Evolutionary conservation across 2,113 vertebrate genomes (phyloP).

Genomic region (Entelurus aequoreus): DNA sequence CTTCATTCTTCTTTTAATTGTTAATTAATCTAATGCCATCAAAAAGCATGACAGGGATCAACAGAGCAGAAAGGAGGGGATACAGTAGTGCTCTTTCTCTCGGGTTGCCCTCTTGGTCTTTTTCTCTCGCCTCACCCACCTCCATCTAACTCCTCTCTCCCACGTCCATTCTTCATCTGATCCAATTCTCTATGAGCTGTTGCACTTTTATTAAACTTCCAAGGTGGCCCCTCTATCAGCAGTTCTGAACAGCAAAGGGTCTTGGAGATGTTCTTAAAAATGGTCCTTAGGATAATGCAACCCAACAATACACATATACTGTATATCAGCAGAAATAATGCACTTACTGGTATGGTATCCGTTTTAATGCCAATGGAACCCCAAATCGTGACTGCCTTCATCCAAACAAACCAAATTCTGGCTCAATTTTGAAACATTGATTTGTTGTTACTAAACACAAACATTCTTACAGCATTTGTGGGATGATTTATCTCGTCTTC

Average conservation of each 20-base stretch:
- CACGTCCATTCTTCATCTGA: slow-evolving; percentile 36
- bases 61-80: slow-evolving; percentile 67
- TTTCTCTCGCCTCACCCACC: too few species aligned
- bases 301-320: neutral
- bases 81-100: slow-evolving; percentile 66
- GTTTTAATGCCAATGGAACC: too few species aligned
- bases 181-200: slow-evolving; percentile 44
- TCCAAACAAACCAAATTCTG: neutral
- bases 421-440: neutral
- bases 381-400: neutral
- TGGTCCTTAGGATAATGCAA: slow-evolving; percentile 16
- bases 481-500: too few species aligned
- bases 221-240: slow-evolving; percentile 59
- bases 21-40: slow-evolving; percentile 78
- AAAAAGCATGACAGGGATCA: slow-evolving; percentile 74
- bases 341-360: too few species aligned
- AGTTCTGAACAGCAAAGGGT: slow-evolving; percentile 40
- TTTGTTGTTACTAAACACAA: neutral
- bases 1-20: slow-evolving; percentile 70
- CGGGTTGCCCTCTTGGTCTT: slow-evolving; percentile 25
- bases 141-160: neutral
- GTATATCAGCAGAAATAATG: neutral
- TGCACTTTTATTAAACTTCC: slow-evolving; percentile 66
- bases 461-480: neutral
- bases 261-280: slow-evolving; percentile 20